Percentiles rank a stretch among this genome's conserved stretches.
These are phyloP conservation scores for Tauraco hartlaubi DNA, from an alignment of 2,797 vertebrate genomes.

Conservation along the genomic window DNA sequence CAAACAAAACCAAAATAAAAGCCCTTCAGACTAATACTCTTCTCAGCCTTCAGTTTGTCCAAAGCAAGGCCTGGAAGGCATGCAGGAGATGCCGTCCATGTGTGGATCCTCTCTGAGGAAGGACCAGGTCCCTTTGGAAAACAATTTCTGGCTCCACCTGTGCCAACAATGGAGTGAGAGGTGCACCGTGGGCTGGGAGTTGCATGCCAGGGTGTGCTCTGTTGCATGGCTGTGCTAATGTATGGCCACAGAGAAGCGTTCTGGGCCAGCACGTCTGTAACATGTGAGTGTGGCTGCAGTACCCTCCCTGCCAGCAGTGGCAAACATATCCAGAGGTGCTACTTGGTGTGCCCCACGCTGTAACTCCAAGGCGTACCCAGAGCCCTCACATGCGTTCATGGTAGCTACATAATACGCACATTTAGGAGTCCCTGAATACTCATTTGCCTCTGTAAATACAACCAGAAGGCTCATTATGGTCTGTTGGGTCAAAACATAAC, in stretches of 20 bases:
- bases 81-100: rapidly evolving
- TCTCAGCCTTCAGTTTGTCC: not conserved
- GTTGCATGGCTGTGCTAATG: not conserved
- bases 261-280: rapidly evolving
- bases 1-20: constrained; percentile 1
- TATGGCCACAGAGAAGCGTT: not conserved
- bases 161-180: rapidly evolving
- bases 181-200: rapidly evolving
- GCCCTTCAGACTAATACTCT: not conserved
- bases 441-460: not conserved
- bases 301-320: not conserved
- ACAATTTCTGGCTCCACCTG: rapidly evolving
- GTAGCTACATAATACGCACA: not conserved
- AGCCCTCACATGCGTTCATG: not conserved
- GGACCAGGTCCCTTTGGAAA: not conserved
- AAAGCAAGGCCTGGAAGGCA: not conserved
- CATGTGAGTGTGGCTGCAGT: rapidly evolving
- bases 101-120: not conserved
- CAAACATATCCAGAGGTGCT: not conserved
- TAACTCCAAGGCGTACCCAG: not conserved
- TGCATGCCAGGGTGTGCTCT: not conserved
- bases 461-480: not conserved
- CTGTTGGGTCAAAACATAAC: not conserved
- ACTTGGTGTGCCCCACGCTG: rapidly evolving
- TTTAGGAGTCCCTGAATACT: constrained; percentile 13